Evolutionary conservation across 2,888 invertebrate species (phyloP).

Genomic region (Rotaria socialis): DNA sequence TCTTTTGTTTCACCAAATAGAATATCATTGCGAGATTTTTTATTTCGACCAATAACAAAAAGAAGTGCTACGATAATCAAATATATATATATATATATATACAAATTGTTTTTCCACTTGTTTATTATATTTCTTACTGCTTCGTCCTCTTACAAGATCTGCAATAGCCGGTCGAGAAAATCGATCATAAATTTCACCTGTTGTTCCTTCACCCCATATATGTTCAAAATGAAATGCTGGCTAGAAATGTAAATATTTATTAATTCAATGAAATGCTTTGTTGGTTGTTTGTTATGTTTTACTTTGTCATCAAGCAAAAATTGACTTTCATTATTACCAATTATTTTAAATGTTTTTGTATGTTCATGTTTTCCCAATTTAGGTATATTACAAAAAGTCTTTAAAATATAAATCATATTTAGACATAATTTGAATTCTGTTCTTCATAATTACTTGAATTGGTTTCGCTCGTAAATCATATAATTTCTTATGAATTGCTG

Average conservation of each 20-base stretch:
- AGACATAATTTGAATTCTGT: too few species aligned
- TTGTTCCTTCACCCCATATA: conserved; percentile 13
- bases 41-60: conserved; percentile 29
- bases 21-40: neutral
- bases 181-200: neutral
- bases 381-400: conserved; percentile 18
- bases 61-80: neutral
- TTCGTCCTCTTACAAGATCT: conserved; percentile 11
- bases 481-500: neutral
- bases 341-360: neutral
- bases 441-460: neutral
- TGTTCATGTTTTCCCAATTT: conserved; percentile 28
- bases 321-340: conserved; percentile 16
- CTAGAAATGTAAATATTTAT: neutral
- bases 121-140: neutral
- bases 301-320: neutral
- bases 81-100: neutral
- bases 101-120: neutral
- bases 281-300: too few species aligned
- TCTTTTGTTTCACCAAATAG: neutral
- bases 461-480: neutral
- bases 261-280: neutral
- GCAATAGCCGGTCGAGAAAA: conserved; percentile 13
- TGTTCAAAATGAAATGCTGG: conserved; percentile 10
- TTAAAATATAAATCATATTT: neutral